Base-by-base conservation (phyloP, 2,797 vertebrate genomes). In the Potorous gilbertii region DNA sequence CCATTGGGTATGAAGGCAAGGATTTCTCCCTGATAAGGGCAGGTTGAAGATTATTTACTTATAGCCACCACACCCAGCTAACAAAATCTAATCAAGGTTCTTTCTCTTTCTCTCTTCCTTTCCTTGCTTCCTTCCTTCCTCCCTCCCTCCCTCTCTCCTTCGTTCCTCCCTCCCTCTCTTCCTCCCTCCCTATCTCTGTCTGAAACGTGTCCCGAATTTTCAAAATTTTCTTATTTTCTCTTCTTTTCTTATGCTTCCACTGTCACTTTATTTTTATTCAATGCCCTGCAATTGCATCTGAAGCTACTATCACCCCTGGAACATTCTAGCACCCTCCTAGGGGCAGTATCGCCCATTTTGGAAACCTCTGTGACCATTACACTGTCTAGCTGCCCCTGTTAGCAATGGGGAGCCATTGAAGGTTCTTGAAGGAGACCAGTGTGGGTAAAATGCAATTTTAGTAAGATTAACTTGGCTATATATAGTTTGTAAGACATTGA, bases 181-280 rank as follows among this genome's bases (percentile, higher is more conserved):
- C 1, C 10, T 13, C 1, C 0, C 29, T 34, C 4, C 4, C 57
- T 31, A 0, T 0, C 29, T 34, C 1, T 14, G 14, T 16, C 4
- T 57, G 56, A 57, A 57, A 57, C 8, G 9, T 57, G 56, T 57
- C 28, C 27, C 8, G 5, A 9, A 57, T 57, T 57, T 57, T 29
- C 56, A 57, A 57, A 57, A 10, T 57, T 29, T 57, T 57, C 56
- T 57, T 56, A 3, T 56, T 4, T 56, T 55, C 55, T 55, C 55
- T 55, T 56, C 56, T 57, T 2, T 57, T 2, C 28, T 29, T 57
- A 56, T 57, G 27, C 56, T 57, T 57, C 9, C 28, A 57, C 28
- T 10, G 56, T 28, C 8, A 0, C 56, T 9, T 10, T 55, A 55
- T 57, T 57, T 57, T 29, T 57, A 57, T 57, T 29, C 56, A 29